These are phyloP conservation scores for Platysternon megacephalum DNA, from an alignment of 2,113 vertebrate genomes.

Conservation along the genomic window DNA sequence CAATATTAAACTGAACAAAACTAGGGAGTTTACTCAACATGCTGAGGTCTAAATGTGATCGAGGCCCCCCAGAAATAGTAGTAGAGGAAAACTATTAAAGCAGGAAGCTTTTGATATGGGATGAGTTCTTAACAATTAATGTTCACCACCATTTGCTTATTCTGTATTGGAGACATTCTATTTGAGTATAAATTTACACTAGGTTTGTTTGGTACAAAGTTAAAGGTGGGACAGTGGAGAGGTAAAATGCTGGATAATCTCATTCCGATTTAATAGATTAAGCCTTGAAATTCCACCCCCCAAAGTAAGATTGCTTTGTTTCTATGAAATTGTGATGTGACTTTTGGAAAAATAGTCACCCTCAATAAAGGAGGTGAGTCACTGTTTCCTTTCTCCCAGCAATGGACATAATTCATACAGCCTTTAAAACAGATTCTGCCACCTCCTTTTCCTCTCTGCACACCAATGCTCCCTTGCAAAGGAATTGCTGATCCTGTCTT, in stretches of 20 bases:
- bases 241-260: neutral
- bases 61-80: neutral
- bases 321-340: neutral
- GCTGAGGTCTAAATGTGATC: neutral
- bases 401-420: neutral
- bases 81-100: neutral
- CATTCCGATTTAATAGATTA: neutral
- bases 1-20: neutral
- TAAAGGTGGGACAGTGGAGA: neutral
- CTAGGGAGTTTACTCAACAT: neutral
- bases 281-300: neutral
- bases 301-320: neutral
- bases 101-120: neutral
- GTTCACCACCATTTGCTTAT: neutral
- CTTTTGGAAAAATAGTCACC: neutral
- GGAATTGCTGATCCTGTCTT: neutral
- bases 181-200: neutral
- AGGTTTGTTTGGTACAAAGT: neutral
- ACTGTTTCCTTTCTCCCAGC: neutral
- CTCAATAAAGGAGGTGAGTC: neutral
- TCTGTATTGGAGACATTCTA: neutral
- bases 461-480: neutral
- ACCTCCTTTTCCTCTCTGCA: neutral
- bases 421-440: neutral
- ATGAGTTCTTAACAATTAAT: neutral